A percentile compares a stretch with the other conserved stretches of the same genome.
phyloP scores from a whole-genome alignment of 2,888 invertebrate species.

The Fissipunctia ypsillon region DNA sequence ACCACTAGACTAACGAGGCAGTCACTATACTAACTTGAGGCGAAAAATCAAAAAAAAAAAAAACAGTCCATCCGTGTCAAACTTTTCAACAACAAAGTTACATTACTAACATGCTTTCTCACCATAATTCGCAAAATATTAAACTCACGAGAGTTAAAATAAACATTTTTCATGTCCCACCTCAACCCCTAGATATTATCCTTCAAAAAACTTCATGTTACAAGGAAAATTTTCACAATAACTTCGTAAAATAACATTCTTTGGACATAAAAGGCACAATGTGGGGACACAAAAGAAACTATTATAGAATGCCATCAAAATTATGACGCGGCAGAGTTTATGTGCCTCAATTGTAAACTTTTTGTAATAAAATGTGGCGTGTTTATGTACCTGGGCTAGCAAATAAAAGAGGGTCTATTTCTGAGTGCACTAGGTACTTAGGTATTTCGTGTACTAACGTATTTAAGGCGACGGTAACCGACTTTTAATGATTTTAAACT shows the following conservation, averaged over 20 bases:
- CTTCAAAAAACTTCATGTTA: constrained; percentile 45
- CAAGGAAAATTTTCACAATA: constrained; percentile 58
- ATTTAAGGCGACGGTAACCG: too few relatives aligned
- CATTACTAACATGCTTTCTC: not conserved
- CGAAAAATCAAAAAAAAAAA: not conserved
- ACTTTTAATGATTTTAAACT: too few relatives aligned
- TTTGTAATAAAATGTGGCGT: constrained; percentile 49
- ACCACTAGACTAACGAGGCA: too few relatives aligned
- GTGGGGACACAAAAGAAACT: constrained; percentile 63
- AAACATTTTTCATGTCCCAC: constrained; percentile 22
- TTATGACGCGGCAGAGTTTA: constrained; percentile 59
- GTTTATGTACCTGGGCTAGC: constrained; percentile 23
- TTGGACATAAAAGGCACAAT: constrained; percentile 59
- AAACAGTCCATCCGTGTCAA: not conserved
- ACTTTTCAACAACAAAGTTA: not conserved
- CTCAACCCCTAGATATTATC: constrained; percentile 23
- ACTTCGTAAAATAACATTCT: constrained; percentile 64
- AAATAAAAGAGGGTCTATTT: constrained; percentile 18
- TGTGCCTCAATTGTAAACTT: constrained; percentile 51
- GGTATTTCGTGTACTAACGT: too few relatives aligned
- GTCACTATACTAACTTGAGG: not conserved
- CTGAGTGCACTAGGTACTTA: not conserved
- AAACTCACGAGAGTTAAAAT: not conserved
- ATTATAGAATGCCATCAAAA: constrained; percentile 63
- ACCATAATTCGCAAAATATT: constrained; percentile 27